phyloP scores from a whole-genome alignment of 2,113 vertebrate species.

The Columba livia region DNA sequence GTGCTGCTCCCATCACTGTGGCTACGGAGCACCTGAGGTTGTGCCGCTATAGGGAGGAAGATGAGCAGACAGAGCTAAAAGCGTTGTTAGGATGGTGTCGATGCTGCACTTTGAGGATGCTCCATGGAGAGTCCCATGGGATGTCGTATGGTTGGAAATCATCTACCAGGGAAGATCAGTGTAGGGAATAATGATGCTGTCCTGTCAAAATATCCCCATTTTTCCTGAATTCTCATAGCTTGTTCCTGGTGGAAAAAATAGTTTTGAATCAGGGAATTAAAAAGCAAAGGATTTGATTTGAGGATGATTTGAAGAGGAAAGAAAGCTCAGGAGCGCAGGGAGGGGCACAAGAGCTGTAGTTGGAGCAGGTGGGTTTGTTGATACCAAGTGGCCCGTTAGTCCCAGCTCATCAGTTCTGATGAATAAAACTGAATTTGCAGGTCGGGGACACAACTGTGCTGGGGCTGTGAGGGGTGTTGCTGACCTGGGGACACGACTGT shows the following conservation, averaged over 20 bases:
- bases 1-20: accelerated
- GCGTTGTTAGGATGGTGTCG: neutral
- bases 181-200: neutral
- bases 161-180: accelerated
- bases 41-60: neutral
- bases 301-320: neutral
- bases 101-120: neutral
- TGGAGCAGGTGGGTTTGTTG: neutral
- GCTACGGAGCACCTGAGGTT: neutral
- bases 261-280: neutral
- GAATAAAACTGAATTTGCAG: neutral
- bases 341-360: neutral
- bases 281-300: neutral
- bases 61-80: neutral
- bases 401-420: neutral
- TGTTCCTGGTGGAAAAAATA: neutral
- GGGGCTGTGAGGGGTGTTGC: neutral
- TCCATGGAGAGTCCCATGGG: accelerated
- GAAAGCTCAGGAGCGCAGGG: neutral
- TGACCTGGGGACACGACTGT: neutral
- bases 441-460: too few relatives aligned
- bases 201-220: neutral
- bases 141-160: neutral
- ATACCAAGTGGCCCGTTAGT: too few relatives aligned
- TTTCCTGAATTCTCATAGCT: neutral